A percentile compares a stretch with the other conserved stretches of the same genome.
phyloP scores from a whole-genome alignment of 64 coral and sea anemone species.

The Montipora foliosa region DNA sequence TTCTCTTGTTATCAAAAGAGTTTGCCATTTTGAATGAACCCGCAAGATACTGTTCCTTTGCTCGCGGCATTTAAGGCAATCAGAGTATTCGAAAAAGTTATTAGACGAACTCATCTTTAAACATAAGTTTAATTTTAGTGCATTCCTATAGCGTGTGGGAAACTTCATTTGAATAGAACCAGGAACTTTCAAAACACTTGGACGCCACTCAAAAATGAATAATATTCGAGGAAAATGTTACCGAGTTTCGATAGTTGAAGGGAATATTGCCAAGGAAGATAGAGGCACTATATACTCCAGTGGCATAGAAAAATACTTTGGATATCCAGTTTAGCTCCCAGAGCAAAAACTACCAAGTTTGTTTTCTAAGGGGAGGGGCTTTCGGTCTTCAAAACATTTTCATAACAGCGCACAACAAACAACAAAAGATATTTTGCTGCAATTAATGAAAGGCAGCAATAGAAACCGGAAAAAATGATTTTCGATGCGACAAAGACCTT shows the following conservation, averaged over 20 bases:
- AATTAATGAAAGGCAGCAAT: not conserved
- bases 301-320: not conserved
- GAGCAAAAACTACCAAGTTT: not conserved
- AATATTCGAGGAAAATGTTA: slow-evolving; percentile 24
- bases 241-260: not conserved
- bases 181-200: slow-evolving; percentile 41
- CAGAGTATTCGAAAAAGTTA: not conserved
- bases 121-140: slow-evolving; percentile 56
- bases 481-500: not conserved
- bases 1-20: not conserved
- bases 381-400: slow-evolving; percentile 32
- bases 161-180: slow-evolving; percentile 55
- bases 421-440: slow-evolving; percentile 28
- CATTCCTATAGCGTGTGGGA: slow-evolving; percentile 49
- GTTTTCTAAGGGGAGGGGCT: slow-evolving; percentile 19
- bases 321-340: not conserved
- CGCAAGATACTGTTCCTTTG: not conserved
- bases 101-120: slow-evolving; percentile 37
- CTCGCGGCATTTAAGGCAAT: not conserved
- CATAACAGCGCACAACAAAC: slow-evolving; percentile 41
- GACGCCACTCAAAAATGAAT: slow-evolving; percentile 38
- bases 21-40: not conserved
- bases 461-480: not conserved
- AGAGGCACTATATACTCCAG: not conserved
- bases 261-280: slow-evolving; percentile 10